Conservation (phyloP, 1,140 invertebrate genomes). For the Cataglyphis hispanica region DNA sequence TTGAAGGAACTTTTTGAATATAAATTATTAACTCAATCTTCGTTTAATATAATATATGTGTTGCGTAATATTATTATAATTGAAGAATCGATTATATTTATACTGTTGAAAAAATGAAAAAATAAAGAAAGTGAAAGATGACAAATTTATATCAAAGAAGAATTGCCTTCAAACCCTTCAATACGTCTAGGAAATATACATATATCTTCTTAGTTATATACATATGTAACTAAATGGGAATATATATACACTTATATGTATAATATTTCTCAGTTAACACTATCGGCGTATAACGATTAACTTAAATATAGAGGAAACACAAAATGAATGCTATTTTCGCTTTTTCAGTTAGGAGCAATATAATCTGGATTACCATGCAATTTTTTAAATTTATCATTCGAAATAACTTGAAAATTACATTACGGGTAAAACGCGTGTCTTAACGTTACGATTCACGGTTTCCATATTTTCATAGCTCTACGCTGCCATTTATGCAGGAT, state of each 20-base stretch:
- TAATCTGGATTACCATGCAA: background rate
- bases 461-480: conserved; percentile 51
- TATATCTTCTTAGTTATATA: too few relatives aligned
- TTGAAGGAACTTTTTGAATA: background rate
- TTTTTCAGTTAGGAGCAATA: conserved; percentile 3
- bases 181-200: background rate
- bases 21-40: background rate
- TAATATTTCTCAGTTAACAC: background rate
- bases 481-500: conserved; percentile 58
- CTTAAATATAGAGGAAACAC: background rate
- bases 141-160: background rate
- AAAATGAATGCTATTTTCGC: background rate
- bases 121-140: too few relatives aligned
- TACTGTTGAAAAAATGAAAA: background rate
- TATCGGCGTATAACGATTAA: background rate
- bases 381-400: conserved; percentile 18
- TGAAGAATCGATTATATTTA: background rate
- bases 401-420: conserved; percentile 11
- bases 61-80: conserved; percentile 12
- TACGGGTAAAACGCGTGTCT: conserved; percentile 27
- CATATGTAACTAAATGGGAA: too few relatives aligned
- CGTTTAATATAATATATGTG: background rate
- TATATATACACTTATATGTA: too few relatives aligned
- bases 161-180: background rate
- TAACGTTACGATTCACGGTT: conserved; percentile 48